Evolutionary conservation across 2,888 invertebrate genomes (phyloP), one percentile per base, ranked within the genome.

Genomic region (Hecatera dysodea): DNA sequence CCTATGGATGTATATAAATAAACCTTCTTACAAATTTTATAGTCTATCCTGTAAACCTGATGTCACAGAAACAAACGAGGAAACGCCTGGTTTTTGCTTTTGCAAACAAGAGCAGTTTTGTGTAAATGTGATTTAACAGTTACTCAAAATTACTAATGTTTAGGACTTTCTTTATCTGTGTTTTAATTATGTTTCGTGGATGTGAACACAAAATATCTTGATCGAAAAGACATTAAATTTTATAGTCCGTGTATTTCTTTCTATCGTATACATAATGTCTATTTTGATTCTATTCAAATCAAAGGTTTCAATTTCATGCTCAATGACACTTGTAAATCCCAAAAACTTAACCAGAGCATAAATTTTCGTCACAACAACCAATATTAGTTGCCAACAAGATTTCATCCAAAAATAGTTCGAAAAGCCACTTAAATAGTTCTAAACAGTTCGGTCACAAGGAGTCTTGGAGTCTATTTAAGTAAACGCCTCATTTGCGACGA

Each of bases 401-500:
- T 56, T 42, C 17, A 17, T n/a, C 19, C 27, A 36, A 36, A 67
- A 61, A 63, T 46, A 56, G 59, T 56, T 75, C 29, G 8, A n/a
- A 50, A 59, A 59, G 22, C 50, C 46, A 61, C 55, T 29, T 27
- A 39, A 71, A 72, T 60, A 46, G 66, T 60, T 62, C n/a, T 22
- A 33, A 56, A 39, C 39, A 50, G 29, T 59, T 57, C 50, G 24
- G 27, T 24, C 61, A 12, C 59, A 27, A 66, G 67, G 56, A 65
- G 33, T 22, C 62, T 48, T 57, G 57, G 67, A 78, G 59, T 64
- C 59, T 72, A 65, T 71, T 67, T 61, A 70, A 69, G 65, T 63
- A 68, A 69, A 69, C 68, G 52, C 63, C 80, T 79, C 73, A 82
- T 81, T 86, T 75, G 60, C 57, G 63, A 67, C 63, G 48, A 68